A percentile compares a stretch with the other conserved stretches of the same genome.
Conservation (phyloP, 2,888 invertebrate genomes). For the Caenorhabditis sp. region DNA sequence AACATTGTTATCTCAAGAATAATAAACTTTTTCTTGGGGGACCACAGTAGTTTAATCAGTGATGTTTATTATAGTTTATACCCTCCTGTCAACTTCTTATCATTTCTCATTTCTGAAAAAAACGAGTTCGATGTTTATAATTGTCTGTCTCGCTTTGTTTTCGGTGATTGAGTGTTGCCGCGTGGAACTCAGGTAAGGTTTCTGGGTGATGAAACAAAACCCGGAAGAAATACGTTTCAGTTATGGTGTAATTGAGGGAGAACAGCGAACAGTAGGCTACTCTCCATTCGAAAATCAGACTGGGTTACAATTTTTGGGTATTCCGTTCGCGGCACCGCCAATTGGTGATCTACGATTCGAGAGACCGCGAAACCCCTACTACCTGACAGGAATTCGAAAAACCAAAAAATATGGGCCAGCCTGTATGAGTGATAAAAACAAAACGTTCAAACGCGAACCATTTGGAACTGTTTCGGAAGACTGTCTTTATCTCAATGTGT, state of each 20-base stretch:
- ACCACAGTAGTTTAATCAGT: no score
- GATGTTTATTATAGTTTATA: no score
- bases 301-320: constrained; percentile 20
- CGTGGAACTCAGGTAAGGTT: no score
- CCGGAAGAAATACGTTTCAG: no score
- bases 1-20: no score
- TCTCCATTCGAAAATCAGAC: constrained; percentile 30
- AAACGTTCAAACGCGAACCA: constrained; percentile 7
- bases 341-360: constrained; percentile 16
- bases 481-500: constrained; percentile 39
- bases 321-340: constrained; percentile 26
- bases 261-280: constrained; percentile 10
- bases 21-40: no score
- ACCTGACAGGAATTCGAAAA: constrained; percentile 33
- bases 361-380: constrained; percentile 5
- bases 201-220: no score
- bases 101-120: no score
- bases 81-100: no score
- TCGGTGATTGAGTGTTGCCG: no score
- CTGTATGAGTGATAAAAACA: constrained; percentile 39
- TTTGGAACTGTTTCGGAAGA: constrained; percentile 37
- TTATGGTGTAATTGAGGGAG: constrained; percentile 25
- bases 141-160: no score
- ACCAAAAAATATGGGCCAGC: constrained; percentile 41
- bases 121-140: no score